Base-by-base conservation (phyloP, 2,113 vertebrate species). In the Ictidomys tridecemlineatus region DNA sequence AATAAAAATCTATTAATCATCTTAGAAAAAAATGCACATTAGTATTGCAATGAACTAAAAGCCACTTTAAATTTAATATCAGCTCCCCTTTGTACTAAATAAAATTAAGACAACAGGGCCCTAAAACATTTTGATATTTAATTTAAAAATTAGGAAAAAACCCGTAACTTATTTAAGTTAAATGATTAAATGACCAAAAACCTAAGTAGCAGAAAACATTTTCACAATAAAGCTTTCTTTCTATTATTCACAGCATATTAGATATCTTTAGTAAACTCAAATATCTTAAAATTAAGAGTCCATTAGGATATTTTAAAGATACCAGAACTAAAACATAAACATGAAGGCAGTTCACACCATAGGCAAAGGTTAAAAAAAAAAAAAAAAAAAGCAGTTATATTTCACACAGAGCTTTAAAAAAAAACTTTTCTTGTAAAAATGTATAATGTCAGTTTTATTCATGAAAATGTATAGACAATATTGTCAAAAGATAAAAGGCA, bases 251-350 rank as follows among this genome's bases (percentile, higher is more conserved):
- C 5, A 86, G 51, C 45, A 56, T 77, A 90, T 65, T 65, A 94
- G 39, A 20, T 76, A 87, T 61, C 89, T 26, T 24, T 32, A 89
- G 53, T 65, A 90, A 97, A 95, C 0, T 53, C 20, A 92, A 88
- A 61, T 87, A 73, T 87, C 85, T 92, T 92, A 53, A 87, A 93
- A 77, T 53, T 94, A 58, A 95, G 30, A 65, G 24, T 18, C 88
- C n/a, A 72, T 2, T 34, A 89, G 13, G 18, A 13, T 93, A 79
- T 72, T 95, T 94, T 78, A 93, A 70, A 51, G 9, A 87, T 48
- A 69, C 2, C 42, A 4, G 17, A 95, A 85, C 26, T 78, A 95
- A 95, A 96, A 78, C 48, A 42, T 93, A 37, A 72, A 22, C 51
- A 93, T 58, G 26, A 93, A 91, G 4, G 39, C n/a, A 89, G 39